phyloP scores from a whole-genome alignment of 2,888 invertebrate species.

The Lasioglossum figueresi region DNA sequence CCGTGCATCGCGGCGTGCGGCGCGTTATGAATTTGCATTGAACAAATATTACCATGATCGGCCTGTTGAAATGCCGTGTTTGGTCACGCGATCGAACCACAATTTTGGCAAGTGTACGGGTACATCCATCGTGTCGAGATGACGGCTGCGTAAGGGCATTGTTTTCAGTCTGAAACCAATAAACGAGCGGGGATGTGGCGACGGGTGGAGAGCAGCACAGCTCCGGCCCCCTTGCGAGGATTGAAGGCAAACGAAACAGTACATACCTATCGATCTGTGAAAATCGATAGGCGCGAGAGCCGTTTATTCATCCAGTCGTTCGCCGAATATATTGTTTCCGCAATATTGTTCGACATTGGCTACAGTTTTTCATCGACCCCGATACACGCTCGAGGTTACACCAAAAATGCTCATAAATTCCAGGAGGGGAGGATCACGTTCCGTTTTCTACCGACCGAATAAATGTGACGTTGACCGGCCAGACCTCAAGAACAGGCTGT shows the following conservation, averaged over 20 bases:
- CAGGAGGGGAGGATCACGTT: not conserved
- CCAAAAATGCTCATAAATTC: conserved; percentile 67
- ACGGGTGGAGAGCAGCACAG: conserved; percentile 63
- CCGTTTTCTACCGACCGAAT: conserved; percentile 36
- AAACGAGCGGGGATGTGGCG: conserved; percentile 70
- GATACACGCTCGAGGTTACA: conserved; percentile 64
- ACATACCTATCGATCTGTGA: conserved; percentile 67
- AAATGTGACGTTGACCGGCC: conserved; percentile 34
- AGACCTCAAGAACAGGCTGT: conserved; percentile 5
- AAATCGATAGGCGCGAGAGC: conserved; percentile 68
- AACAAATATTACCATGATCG: conserved; percentile 56
- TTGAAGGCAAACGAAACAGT: conserved; percentile 69
- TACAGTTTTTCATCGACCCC: conserved; percentile 68
- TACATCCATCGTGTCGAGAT: conserved; percentile 59
- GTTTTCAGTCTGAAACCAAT: conserved; percentile 77
- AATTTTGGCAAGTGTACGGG: conserved; percentile 64
- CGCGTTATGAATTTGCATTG: conserved; percentile 50
- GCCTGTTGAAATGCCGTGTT: conserved; percentile 55
- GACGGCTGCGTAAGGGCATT: conserved; percentile 68
- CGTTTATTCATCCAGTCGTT: conserved; percentile 73
- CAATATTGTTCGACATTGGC: conserved; percentile 70
- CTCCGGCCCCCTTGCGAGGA: conserved; percentile 58
- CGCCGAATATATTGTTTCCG: conserved; percentile 74
- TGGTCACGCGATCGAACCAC: conserved; percentile 56
- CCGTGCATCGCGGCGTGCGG: not conserved